Percentiles rank a stretch among this genome's conserved stretches.
These are phyloP conservation scores for Smutsia gigantea DNA, from an alignment of 2,797 vertebrate genomes.

Conservation along the genomic window DNA sequence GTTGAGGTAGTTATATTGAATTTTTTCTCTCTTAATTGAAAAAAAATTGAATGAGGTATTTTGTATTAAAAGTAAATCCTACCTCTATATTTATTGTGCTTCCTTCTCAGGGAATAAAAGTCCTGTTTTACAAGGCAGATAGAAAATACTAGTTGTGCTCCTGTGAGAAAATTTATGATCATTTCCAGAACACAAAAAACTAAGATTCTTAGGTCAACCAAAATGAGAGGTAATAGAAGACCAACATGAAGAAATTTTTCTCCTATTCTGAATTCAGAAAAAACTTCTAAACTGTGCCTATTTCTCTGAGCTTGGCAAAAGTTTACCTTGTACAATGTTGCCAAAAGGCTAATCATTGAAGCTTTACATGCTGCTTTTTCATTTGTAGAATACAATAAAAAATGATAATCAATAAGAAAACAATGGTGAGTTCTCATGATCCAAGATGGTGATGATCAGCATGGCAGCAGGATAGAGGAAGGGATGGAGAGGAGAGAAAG, in stretches of 20 bases:
- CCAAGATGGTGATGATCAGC: background rate
- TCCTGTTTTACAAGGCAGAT: constrained; percentile 3
- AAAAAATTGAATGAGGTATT: constrained; percentile 73
- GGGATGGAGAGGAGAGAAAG: background rate
- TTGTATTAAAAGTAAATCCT: constrained; percentile 76
- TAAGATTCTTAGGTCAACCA: constrained; percentile 24
- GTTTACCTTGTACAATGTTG: background rate
- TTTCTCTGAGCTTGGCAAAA: constrained; percentile 17
- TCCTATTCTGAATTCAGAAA: constrained; percentile 16
- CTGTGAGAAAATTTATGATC: constrained; percentile 27
- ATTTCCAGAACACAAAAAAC: constrained; percentile 62
- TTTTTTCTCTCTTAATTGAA: constrained; percentile 85
- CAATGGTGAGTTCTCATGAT: background rate
- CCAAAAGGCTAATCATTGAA: background rate
- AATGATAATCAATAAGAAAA: background rate
- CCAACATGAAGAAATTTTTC: background rate
- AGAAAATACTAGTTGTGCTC: constrained; percentile 39
- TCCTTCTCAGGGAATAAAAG: constrained; percentile 68
- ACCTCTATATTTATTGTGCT: constrained; percentile 76
- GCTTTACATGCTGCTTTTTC: background rate
- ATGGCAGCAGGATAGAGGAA: background rate
- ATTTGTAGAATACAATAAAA: background rate
- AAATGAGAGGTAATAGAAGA: constrained; percentile 43
- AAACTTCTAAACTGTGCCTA: background rate
- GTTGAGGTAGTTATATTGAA: constrained; percentile 87